Percentiles rank a stretch among this genome's conserved stretches.
Evolutionary conservation across 1,140 invertebrate species (phyloP).

Genomic region (Trichonephila clavata): DNA sequence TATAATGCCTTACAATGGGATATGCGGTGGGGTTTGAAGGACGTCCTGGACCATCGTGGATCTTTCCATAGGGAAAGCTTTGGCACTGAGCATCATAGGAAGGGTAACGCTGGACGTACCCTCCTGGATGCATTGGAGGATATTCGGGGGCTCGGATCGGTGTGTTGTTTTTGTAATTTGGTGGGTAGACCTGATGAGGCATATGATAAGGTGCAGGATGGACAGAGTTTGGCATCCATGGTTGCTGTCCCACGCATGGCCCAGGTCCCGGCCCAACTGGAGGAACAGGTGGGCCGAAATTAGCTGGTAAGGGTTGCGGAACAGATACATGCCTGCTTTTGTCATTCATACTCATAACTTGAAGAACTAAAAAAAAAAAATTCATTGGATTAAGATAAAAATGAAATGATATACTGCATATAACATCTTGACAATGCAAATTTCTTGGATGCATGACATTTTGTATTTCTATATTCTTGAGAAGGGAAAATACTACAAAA

Average conservation of each 20-base stretch:
- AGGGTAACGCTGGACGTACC: slow-evolving; percentile 50
- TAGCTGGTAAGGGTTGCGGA: slow-evolving; percentile 74
- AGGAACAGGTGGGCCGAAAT: slow-evolving; percentile 70
- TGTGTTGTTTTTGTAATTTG: slow-evolving; percentile 63
- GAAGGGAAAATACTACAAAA: too few species aligned
- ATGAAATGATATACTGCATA: too few species aligned
- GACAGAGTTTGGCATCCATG: slow-evolving; percentile 68
- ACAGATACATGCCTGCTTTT: slow-evolving; percentile 77
- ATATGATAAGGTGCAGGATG: slow-evolving; percentile 66
- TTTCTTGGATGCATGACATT: too few species aligned
- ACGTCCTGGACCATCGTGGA: slow-evolving; percentile 59
- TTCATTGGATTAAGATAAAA: too few species aligned
- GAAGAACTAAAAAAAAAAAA: slow-evolving; percentile 39
- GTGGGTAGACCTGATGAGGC: slow-evolving; percentile 49
- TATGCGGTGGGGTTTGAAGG: slow-evolving; percentile 56
- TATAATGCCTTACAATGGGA: slow-evolving; percentile 69
- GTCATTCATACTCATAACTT: slow-evolving; percentile 76
- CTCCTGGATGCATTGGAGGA: slow-evolving; percentile 69
- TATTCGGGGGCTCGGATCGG: slow-evolving; percentile 63
- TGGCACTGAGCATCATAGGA: slow-evolving; percentile 69
- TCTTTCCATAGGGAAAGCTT: slow-evolving; percentile 63
- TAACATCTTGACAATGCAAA: too few species aligned
- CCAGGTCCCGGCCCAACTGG: slow-evolving; percentile 74
- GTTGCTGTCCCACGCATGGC: slow-evolving; percentile 70
- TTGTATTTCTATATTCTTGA: too few species aligned